phyloP scores from a whole-genome alignment of 1,140 invertebrate genomes.

The Drosophila tropicalis region DNA sequence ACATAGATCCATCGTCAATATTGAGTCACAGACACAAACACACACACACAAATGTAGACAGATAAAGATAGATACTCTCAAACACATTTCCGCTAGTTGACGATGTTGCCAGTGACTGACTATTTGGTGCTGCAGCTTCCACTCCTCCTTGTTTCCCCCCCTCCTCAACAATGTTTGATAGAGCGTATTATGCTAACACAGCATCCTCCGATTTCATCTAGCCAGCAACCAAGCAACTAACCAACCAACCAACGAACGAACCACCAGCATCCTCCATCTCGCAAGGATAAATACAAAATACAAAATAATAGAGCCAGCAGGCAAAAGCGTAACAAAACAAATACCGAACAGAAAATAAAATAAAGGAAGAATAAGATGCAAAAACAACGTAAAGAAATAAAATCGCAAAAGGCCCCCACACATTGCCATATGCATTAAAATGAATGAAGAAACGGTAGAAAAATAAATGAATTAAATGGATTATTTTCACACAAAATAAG shows the following conservation, averaged over 20 bases:
- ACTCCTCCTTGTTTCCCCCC: constrained; percentile 8
- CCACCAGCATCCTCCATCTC: constrained; percentile 3
- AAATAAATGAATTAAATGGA: constrained; percentile 17
- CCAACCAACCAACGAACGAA: neutral
- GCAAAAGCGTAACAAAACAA: constrained; percentile 10
- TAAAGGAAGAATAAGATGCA: constrained; percentile 12
- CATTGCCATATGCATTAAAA: constrained; percentile 5
- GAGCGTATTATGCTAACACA: constrained; percentile 66
- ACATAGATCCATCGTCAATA: constrained; percentile 5
- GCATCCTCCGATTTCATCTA: constrained; percentile 13
- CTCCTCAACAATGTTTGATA: constrained; percentile 38
- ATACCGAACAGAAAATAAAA: constrained; percentile 7
- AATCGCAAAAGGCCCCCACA: neutral
- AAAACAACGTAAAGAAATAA: neutral
- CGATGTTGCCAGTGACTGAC: constrained; percentile 28
- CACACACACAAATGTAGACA: neutral
- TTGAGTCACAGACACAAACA: constrained; percentile 15
- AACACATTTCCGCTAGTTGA: constrained; percentile 55
- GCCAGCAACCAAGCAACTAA: neutral
- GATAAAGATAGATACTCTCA: constrained; percentile 8
- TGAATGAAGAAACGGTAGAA: neutral
- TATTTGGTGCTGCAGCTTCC: neutral
- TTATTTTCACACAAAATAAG: neutral
- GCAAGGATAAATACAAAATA: constrained; percentile 62
- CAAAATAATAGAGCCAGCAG: constrained; percentile 58